A percentile compares a stretch with the other conserved stretches of the same genome.
phyloP scores from a whole-genome alignment of 2,797 vertebrate genomes.

The Potorous gilbertii region DNA sequence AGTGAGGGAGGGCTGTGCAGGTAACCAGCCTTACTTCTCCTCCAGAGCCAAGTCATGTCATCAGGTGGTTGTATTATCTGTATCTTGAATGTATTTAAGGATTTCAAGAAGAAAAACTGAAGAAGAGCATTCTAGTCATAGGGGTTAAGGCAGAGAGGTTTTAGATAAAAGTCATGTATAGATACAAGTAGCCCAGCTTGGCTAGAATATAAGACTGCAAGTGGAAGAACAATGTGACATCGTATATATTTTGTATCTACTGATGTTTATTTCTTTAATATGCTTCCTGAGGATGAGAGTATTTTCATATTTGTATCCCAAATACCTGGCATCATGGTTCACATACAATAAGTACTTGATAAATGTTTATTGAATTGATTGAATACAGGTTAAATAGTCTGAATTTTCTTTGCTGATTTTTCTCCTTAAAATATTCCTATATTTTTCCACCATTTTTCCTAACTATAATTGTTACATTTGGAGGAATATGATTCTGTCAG shows the following conservation, averaged over 20 bases:
- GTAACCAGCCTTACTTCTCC: no score
- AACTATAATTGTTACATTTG: background rate
- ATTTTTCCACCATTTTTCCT: background rate
- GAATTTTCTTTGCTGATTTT: background rate
- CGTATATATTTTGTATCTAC: background rate
- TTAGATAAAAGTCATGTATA: background rate
- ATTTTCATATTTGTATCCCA: background rate
- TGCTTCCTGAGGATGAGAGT: background rate
- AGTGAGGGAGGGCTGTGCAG: no score
- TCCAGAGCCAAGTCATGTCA: no score
- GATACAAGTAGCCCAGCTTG: background rate
- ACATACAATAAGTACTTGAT: background rate
- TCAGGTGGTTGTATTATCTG: background rate
- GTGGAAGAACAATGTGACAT: background rate
- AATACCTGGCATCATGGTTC: background rate
- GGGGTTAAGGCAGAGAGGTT: background rate
- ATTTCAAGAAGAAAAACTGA: background rate
- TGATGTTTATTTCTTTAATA: background rate
- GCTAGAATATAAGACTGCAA: background rate
- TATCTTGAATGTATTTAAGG: background rate
- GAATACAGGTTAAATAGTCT: background rate
- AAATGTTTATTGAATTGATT: background rate
- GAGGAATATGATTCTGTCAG: background rate
- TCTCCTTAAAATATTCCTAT: background rate
- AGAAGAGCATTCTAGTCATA: background rate